Conservation (phyloP, 1,140 invertebrate genomes). For the Drosophila asahinai region DNA sequence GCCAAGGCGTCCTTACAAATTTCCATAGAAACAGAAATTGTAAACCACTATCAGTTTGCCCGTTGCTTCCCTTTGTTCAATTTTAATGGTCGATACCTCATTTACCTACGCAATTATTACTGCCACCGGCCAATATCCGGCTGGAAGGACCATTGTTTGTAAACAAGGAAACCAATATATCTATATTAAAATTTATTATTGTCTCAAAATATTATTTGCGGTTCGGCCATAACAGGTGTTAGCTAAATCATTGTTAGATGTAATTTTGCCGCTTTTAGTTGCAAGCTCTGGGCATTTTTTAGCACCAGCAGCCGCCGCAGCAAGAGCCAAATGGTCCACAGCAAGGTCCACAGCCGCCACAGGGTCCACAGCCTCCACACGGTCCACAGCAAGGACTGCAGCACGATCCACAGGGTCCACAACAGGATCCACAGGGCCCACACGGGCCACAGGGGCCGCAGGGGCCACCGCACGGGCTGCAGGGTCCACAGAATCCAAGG, state of each 20-base stretch:
- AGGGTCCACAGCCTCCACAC: not conserved
- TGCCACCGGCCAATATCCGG: no score
- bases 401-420: slow-evolving; percentile 7
- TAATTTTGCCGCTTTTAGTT: no score
- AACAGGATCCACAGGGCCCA: slow-evolving; percentile 27
- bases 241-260: not conserved
- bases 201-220: not conserved
- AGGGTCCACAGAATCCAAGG: slow-evolving; percentile 21
- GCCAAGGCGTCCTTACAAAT: no score
- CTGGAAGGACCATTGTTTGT: no score
- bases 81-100: no score
- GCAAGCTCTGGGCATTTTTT: no score
- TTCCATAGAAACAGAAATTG: no score
- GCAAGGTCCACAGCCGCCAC: slow-evolving; percentile 6
- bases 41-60: no score
- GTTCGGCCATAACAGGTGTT: not conserved
- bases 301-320: slow-evolving; percentile 25
- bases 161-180: no score
- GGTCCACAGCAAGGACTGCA: slow-evolving; percentile 16
- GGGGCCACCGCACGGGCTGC: slow-evolving; percentile 37
- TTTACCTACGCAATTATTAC: no score
- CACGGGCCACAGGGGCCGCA: slow-evolving; percentile 37
- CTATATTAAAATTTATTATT: no score
- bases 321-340: not conserved
- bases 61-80: no score